Percentiles rank a stretch among this genome's conserved stretches.
Conservation (phyloP, 2,113 vertebrate species). For the Chunga burmeisteri region DNA sequence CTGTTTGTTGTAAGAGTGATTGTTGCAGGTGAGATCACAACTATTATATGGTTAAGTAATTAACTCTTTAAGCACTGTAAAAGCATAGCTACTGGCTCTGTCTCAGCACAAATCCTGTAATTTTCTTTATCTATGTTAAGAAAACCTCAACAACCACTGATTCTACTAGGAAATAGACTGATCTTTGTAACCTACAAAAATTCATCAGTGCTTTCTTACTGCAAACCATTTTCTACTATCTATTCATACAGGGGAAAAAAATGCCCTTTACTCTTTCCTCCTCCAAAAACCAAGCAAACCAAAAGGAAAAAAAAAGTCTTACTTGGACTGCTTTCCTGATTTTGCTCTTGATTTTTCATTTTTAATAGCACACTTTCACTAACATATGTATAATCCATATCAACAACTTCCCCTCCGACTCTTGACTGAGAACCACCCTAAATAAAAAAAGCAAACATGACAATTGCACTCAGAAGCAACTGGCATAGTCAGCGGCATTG, state of each 20-base stretch:
- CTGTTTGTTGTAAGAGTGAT: background rate
- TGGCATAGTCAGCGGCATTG: background rate
- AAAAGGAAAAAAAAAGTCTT: constrained; percentile 11
- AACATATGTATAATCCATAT: constrained; percentile 89
- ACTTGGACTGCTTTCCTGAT: constrained; percentile 60
- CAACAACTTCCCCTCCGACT: constrained; percentile 72
- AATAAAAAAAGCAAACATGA: background rate
- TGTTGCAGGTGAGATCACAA: background rate
- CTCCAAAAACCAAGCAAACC: background rate
- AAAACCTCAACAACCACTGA: background rate
- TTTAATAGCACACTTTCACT: constrained; percentile 86
- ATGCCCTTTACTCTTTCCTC: background rate
- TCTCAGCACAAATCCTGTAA: background rate
- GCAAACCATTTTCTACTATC: background rate
- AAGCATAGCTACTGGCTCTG: background rate
- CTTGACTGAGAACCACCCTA: constrained; percentile 67
- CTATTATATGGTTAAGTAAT: background rate
- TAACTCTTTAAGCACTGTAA: background rate
- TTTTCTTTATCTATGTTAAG: background rate
- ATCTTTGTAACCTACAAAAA: background rate
- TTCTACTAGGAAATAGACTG: background rate
- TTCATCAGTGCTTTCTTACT: background rate
- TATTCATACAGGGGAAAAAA: background rate
- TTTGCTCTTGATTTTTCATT: constrained; percentile 66
- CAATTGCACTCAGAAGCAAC: background rate